phyloP scores from a whole-genome alignment of 2,888 invertebrate species.

The Cylindroiulus punctatus region DNA sequence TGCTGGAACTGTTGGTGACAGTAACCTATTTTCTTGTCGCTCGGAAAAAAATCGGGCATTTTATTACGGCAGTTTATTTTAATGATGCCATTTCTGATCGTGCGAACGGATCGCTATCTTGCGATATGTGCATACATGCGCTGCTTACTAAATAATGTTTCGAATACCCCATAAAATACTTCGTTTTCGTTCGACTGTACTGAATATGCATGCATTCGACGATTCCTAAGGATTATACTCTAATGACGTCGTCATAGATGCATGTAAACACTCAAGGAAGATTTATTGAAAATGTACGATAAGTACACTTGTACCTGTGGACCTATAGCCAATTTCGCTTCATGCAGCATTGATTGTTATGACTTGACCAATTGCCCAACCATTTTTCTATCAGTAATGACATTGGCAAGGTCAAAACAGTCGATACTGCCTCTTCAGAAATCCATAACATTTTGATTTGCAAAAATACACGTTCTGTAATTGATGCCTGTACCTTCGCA shows the following conservation, averaged over 20 bases:
- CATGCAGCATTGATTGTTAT: neutral
- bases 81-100: conserved; percentile 29
- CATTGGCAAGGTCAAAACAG: neutral
- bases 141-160: conserved; percentile 29
- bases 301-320: too few relatives aligned
- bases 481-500: too few relatives aligned
- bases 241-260: neutral
- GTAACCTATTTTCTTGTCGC: conserved; percentile 16
- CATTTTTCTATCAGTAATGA: too few relatives aligned
- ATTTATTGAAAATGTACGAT: neutral
- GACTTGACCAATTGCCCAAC: neutral
- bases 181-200: neutral
- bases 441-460: too few relatives aligned
- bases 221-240: neutral
- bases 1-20: neutral
- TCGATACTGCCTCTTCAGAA: too few relatives aligned
- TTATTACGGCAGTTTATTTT: conserved; percentile 23
- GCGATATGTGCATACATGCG: conserved; percentile 17
- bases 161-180: neutral
- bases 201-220: too few relatives aligned
- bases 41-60: neutral
- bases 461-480: too few relatives aligned
- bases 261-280: neutral
- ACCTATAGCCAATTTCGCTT: too few relatives aligned
- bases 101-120: conserved; percentile 14